Conservation (phyloP, 2,113 vertebrate genomes). For the Bufo bufo region DNA sequence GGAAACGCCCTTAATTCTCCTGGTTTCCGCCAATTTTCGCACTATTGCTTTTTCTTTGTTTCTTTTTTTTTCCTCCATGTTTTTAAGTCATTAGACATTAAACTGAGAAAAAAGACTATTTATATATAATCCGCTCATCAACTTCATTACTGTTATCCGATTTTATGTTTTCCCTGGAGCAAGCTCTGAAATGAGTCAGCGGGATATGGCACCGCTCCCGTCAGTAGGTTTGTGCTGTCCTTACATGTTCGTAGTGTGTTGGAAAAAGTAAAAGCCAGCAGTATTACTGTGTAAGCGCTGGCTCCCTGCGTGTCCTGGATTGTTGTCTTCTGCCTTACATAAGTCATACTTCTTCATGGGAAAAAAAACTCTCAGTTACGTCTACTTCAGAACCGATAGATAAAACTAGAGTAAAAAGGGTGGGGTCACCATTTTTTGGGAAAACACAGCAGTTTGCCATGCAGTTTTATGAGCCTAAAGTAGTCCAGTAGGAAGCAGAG, state of each 20-base stretch:
- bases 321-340: background rate
- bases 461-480: no score
- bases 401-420: no score
- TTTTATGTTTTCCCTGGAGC: background rate
- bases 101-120: background rate
- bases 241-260: background rate
- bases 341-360: conserved; percentile 27
- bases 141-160: background rate
- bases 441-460: no score
- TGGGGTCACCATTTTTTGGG: no score
- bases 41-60: background rate
- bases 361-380: background rate
- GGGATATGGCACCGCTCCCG: background rate
- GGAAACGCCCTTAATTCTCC: no score
- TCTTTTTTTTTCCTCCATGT: background rate
- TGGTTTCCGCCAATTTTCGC: no score
- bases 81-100: background rate
- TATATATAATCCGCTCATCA: background rate
- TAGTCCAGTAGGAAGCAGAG: no score
- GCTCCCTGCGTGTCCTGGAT: background rate
- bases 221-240: background rate
- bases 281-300: background rate
- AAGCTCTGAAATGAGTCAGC: background rate
- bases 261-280: conserved; percentile 7
- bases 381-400: no score